Conservation (phyloP, 2,888 invertebrate species). For the Gymnosoma rotundatum region DNA sequence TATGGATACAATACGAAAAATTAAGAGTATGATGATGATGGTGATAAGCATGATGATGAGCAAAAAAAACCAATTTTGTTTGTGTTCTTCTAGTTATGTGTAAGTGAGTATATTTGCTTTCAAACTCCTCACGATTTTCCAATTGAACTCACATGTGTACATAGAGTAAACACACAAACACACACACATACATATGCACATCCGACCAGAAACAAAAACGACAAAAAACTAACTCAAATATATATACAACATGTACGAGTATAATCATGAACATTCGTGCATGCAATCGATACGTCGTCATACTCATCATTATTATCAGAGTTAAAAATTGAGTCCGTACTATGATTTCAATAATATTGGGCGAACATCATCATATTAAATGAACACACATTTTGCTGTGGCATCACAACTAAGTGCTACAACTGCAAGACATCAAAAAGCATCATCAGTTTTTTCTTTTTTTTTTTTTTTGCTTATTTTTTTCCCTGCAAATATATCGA, state of each 20-base stretch:
- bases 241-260: constrained; percentile 58
- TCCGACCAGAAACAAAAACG: constrained; percentile 9
- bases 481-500: constrained; percentile 28
- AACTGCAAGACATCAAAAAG: constrained; percentile 64
- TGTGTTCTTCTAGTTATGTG: constrained; percentile 41
- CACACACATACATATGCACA: constrained; percentile 53
- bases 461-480: no score
- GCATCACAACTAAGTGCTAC: constrained; percentile 35
- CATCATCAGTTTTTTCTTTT: constrained; percentile 26
- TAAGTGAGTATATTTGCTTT: constrained; percentile 68
- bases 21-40: not conserved
- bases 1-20: constrained; percentile 60
- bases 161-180: constrained; percentile 54
- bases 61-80: not conserved
- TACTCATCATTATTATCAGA: constrained; percentile 72
- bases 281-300: constrained; percentile 81
- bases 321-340: constrained; percentile 65
- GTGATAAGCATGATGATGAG: not conserved
- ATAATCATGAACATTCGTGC: constrained; percentile 78
- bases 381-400: constrained; percentile 50
- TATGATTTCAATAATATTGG: constrained; percentile 69
- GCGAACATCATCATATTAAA: constrained; percentile 66
- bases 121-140: constrained; percentile 79
- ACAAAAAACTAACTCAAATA: constrained; percentile 70
- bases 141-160: constrained; percentile 77